A percentile compares a stretch with the other conserved stretches of the same genome.
phyloP scores from a whole-genome alignment of 2,888 invertebrate genomes.

The Drosophila gaucha region DNA sequence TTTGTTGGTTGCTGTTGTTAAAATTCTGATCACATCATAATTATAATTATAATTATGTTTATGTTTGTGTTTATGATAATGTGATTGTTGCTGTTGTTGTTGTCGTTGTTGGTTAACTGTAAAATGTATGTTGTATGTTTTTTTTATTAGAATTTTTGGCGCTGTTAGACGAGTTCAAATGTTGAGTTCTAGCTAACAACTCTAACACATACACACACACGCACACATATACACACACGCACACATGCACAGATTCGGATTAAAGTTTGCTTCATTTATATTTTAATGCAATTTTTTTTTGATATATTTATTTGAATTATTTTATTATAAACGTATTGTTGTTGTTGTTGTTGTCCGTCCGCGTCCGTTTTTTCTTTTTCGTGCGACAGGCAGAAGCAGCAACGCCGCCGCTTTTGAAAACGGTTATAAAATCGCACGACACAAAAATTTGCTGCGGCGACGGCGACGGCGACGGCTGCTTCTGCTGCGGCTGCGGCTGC shows the following conservation, averaged over 20 bases:
- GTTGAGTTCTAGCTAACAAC: neutral
- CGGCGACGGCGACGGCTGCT: conserved; percentile 16
- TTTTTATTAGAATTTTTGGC: conserved; percentile 9
- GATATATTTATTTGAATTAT: conserved; percentile 8
- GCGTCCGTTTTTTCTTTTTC: conserved; percentile 25
- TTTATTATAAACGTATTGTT: conserved; percentile 16
- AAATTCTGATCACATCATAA: conserved; percentile 38
- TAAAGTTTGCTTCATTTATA: conserved; percentile 9
- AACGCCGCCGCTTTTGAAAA: conserved; percentile 70
- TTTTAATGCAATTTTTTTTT: conserved; percentile 6
- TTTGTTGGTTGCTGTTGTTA: conserved; percentile 20
- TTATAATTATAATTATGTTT: conserved; percentile 24
- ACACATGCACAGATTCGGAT: neutral
- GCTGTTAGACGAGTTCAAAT: conserved; percentile 15
- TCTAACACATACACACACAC: conserved; percentile 17
- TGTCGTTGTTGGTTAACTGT: conserved; percentile 14
- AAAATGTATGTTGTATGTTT: conserved; percentile 11
- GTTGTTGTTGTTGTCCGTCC: conserved; percentile 28
- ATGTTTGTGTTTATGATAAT: conserved; percentile 24
- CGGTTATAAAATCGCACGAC: conserved; percentile 74
- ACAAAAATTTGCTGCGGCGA: conserved; percentile 56
- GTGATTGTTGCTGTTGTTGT: conserved; percentile 7
- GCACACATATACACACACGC: conserved; percentile 2
- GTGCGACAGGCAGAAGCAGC: conserved; percentile 56
- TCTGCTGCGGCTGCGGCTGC: conserved; percentile 33